Evolutionary conservation across 2,113 vertebrate species (phyloP).

Genomic region (Telmatochromis sp.): DNA sequence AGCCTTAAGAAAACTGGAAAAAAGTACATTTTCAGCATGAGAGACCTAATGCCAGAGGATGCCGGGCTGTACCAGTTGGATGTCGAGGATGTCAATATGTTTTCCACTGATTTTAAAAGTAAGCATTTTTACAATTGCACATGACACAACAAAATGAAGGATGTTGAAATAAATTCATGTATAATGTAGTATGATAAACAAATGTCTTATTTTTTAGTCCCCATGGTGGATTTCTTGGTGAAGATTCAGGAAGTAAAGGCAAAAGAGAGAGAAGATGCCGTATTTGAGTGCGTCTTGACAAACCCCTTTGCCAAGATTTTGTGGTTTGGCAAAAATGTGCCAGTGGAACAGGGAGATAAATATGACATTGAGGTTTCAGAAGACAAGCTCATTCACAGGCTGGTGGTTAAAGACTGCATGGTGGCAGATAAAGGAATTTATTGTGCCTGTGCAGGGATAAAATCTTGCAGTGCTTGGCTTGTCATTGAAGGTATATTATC

Average conservation of each 20-base stretch:
- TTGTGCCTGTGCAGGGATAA: constrained; percentile 65
- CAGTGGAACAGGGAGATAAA: constrained; percentile 63
- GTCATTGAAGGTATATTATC: constrained; percentile 71
- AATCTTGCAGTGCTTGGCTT: constrained; percentile 79
- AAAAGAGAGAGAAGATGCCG: constrained; percentile 58
- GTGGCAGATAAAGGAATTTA: constrained; percentile 79
- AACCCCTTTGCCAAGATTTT: constrained; percentile 61
- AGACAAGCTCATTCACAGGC: constrained; percentile 76
- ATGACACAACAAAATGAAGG: not conserved
- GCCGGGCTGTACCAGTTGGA: constrained; percentile 81
- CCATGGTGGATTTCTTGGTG: constrained; percentile 68
- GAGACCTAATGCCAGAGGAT: constrained; percentile 77
- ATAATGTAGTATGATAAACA: not conserved
- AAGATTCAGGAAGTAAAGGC: constrained; percentile 67
- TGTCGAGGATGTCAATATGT: constrained; percentile 74
- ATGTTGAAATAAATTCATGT: not conserved
- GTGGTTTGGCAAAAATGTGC: constrained; percentile 74
- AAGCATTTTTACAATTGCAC: constrained; percentile 3
- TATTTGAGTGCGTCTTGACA: constrained; percentile 74
- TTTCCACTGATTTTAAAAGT: constrained; percentile 79
- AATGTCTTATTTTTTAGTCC: constrained; percentile 57
- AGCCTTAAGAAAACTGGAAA: constrained; percentile 68
- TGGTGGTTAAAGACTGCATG: constrained; percentile 68
- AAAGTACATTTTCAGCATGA: constrained; percentile 74
- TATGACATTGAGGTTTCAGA: constrained; percentile 70